Percentiles rank a stretch among this genome's conserved stretches.
Evolutionary conservation across 1,140 invertebrate species (phyloP).

Genomic region (Drosophila ercepeae): DNA sequence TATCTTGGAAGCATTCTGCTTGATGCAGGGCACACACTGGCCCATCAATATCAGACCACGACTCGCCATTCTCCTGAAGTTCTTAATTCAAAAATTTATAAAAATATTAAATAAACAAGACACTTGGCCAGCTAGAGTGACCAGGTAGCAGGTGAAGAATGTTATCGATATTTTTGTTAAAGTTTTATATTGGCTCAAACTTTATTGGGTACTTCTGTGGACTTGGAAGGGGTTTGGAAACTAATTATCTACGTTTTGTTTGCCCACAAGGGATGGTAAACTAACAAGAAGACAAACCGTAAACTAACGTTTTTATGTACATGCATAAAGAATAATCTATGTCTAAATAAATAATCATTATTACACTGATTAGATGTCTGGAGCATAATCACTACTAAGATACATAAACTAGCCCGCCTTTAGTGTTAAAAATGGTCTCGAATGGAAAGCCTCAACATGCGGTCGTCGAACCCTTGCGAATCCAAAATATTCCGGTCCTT

Average conservation of each 20-base stretch:
- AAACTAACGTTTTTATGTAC: too few species aligned
- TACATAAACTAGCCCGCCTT: not conserved
- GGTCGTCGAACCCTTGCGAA: conserved; percentile 1
- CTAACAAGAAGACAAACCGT: too few species aligned
- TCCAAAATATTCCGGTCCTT: conserved; percentile 77
- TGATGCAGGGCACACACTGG: conserved; percentile 89
- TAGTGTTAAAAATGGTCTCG: conserved; percentile 36
- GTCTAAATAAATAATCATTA: not conserved
- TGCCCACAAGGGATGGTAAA: too few species aligned
- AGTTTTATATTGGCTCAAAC: not conserved
- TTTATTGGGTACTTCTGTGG: too few species aligned
- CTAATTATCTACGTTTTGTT: too few species aligned
- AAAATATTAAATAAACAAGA: conserved; percentile 2
- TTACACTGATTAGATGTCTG: not conserved
- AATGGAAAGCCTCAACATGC: conserved; percentile 7
- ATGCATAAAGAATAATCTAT: too few species aligned
- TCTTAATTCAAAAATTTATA: conserved; percentile 40
- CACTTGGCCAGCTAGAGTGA: not conserved
- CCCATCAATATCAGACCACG: conserved; percentile 86
- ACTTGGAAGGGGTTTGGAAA: too few species aligned
- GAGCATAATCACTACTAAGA: not conserved
- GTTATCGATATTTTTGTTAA: not conserved
- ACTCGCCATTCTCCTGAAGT: conserved; percentile 42
- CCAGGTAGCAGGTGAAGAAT: not conserved
- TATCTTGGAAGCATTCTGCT: conserved; percentile 91